Conservation (phyloP, 2,113 vertebrate species). For the Limanda limanda region DNA sequence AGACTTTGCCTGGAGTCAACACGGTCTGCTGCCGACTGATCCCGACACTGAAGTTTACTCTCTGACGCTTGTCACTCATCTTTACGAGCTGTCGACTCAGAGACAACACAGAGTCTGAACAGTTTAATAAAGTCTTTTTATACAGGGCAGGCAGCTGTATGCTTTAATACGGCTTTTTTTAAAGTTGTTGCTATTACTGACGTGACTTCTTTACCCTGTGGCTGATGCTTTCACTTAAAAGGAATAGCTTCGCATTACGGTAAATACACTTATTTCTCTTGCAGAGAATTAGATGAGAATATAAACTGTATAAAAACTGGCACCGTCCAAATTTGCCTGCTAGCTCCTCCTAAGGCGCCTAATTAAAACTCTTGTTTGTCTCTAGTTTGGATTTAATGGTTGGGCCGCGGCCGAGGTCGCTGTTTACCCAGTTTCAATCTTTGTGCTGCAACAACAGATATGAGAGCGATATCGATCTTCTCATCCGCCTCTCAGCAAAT, state of each 20-base stretch:
- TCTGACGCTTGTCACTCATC: conserved; percentile 51
- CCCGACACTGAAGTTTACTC: conserved; percentile 13
- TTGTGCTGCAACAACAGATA: too few relatives aligned
- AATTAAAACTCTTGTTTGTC: not conserved
- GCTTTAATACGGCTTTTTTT: not conserved
- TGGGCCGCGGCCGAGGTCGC: too few relatives aligned
- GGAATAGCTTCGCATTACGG: not conserved
- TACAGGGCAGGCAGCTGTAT: not conserved
- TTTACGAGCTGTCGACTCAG: conserved; percentile 37
- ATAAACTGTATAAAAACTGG: not conserved
- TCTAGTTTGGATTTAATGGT: too few relatives aligned
- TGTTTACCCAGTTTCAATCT: too few relatives aligned
- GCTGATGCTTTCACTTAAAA: not conserved
- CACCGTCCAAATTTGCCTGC: not conserved
- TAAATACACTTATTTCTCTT: not conserved
- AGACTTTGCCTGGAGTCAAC: conserved; percentile 21
- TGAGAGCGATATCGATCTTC: too few relatives aligned
- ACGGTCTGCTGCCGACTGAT: conserved; percentile 2
- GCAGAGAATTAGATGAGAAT: not conserved
- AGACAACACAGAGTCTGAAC: conserved; percentile 24
- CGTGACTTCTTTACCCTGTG: conserved; percentile 3
- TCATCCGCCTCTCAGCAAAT: too few relatives aligned
- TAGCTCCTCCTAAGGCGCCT: not conserved
- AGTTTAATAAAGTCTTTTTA: conserved; percentile 19
- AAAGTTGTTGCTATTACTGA: not conserved